Percentiles rank a stretch among this genome's conserved stretches.
Evolutionary conservation across 2,888 invertebrate species (phyloP).

Genomic region (Ophioninae sp.): DNA sequence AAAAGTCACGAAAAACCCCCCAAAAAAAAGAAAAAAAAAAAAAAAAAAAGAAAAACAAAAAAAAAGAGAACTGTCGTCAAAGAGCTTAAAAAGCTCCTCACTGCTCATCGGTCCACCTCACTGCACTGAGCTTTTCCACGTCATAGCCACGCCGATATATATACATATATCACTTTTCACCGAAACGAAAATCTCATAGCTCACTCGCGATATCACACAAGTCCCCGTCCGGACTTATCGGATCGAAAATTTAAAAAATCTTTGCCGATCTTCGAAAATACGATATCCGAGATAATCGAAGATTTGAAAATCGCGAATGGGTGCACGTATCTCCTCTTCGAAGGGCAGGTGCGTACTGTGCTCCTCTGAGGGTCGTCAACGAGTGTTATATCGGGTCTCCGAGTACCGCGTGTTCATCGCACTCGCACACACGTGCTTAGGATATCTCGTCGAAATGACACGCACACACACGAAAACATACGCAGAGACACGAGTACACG

Average conservation of each 20-base stretch:
- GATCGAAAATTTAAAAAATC: neutral
- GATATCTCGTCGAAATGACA: too few species aligned
- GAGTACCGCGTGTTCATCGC: constrained; percentile 50
- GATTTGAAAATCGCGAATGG: neutral
- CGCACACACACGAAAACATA: too few species aligned
- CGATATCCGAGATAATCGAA: neutral
- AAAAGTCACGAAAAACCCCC: neutral
- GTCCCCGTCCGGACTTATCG: neutral
- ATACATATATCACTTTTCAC: constrained; percentile 36
- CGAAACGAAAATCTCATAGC: constrained; percentile 6
- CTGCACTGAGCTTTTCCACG: constrained; percentile 53
- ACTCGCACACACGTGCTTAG: neutral
- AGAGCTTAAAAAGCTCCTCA: too few species aligned
- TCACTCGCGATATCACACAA: constrained; percentile 1
- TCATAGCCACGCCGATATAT: neutral
- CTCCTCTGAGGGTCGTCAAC: constrained; percentile 62
- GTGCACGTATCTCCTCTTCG: constrained; percentile 61
- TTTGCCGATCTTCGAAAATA: neutral
- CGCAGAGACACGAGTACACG: too few species aligned
- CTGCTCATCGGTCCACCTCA: constrained; percentile 36
- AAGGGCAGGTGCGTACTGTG: constrained; percentile 71
- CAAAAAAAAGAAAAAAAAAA: constrained; percentile 13
- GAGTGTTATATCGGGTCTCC: constrained; percentile 65
- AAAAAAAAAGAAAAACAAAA: neutral
- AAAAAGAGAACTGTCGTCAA: too few species aligned